These are phyloP conservation scores for Chalcosyrphus nemorum DNA, from an alignment of 2,888 invertebrate species.

Conservation along the genomic window DNA sequence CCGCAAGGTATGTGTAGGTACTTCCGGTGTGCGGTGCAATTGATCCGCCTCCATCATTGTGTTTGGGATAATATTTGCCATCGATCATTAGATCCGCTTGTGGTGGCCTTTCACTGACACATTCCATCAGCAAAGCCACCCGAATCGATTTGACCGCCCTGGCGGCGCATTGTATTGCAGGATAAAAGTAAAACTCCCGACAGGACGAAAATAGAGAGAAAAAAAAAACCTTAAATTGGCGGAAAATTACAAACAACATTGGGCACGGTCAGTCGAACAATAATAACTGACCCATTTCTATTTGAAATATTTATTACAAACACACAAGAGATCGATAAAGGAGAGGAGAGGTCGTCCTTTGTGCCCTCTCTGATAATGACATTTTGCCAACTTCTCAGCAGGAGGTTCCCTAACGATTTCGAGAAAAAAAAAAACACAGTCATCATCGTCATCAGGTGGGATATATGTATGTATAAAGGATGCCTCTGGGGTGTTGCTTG, in stretches of 20 bases:
- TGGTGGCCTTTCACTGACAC: constrained; percentile 61
- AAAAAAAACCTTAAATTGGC: constrained; percentile 45
- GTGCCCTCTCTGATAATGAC: constrained; percentile 60
- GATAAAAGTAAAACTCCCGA: constrained; percentile 59
- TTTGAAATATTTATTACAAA: constrained; percentile 65
- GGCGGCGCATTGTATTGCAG: constrained; percentile 33
- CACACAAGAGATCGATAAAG: constrained; percentile 33
- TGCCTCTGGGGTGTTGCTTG: constrained; percentile 40
- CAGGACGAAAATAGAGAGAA: too few species aligned
- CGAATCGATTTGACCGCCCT: constrained; percentile 60
- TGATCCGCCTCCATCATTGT: constrained; percentile 59
- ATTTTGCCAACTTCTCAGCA: constrained; percentile 68
- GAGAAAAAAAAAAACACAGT: constrained; percentile 30
- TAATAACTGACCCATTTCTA: constrained; percentile 58
- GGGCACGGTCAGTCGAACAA: constrained; percentile 58
- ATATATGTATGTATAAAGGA: constrained; percentile 34
- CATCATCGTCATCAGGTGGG: constrained; percentile 55
- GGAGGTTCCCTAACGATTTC: constrained; percentile 43
- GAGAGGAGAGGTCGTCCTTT: constrained; percentile 5
- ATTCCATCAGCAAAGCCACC: constrained; percentile 43
- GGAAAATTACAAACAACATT: constrained; percentile 72
- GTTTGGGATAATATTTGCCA: constrained; percentile 64
- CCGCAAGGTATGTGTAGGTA: constrained; percentile 42
- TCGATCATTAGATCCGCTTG: constrained; percentile 71
- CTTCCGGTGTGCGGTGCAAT: constrained; percentile 65